Evolutionary conservation across 1,140 invertebrate species (phyloP), one percentile per base, ranked within the genome.

Genomic region (Drosophila grimshawi): DNA sequence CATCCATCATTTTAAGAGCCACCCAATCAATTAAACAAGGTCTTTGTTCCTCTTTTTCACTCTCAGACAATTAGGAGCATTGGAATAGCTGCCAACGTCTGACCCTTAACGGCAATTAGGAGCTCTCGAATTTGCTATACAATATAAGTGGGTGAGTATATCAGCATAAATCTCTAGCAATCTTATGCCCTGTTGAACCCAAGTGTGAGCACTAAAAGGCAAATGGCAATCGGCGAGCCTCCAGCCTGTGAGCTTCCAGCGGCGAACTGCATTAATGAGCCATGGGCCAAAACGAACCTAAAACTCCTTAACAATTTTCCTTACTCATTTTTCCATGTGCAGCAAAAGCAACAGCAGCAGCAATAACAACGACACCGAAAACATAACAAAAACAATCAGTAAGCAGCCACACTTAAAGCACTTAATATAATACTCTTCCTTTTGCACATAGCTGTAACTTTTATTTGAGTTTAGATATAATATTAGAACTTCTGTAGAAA

Each of bases 71-170:
- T 76, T 76, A 71, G 63, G 45, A 63, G 52, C 67, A 71, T 63
- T 71, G 60, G 60, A 53, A 72, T 67, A 59, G 33, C 37, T 39
- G 63, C 33, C 70, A 60, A 8, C 48, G 46, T 62, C 77, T 70
- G 83, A 83, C 76, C 76, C 79, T 78, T 83, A 70, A 52, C 41
- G 65, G 83, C 68, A 83, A 88, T 82, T 86, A 80, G 62, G 76
- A 56, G 56, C 65, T 73, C 64, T 85, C 45, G 57, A 65, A 80
- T 77, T 85, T 69, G 76, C 76, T 49, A 63, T 72, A 71, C 33
- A 63, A 75, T 72, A 71, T 41, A 63, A 75, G 51, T 71, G 59
- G 59, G 32, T 33, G 60, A 71, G 52, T 64, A 64, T 76, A 76
- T 75, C 73, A 76, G 60, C 81, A 73, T 62, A 80, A 83, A 73